Percentiles rank a stretch among this genome's conserved stretches.
These are phyloP conservation scores for Fabriciana adippe DNA, from an alignment of 2,888 invertebrate genomes.

Conservation along the genomic window DNA sequence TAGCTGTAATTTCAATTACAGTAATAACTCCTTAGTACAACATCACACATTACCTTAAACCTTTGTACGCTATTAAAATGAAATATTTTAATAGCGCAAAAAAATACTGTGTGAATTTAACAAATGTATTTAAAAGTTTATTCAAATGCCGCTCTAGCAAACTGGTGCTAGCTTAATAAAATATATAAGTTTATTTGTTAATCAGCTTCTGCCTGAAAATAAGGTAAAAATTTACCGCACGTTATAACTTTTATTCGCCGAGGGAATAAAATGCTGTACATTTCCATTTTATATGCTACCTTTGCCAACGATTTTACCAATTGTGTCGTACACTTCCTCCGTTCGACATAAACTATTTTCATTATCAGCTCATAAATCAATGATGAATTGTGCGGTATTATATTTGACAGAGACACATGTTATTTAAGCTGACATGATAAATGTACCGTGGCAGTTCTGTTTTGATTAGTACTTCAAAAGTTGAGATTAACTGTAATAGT, in stretches of 20 bases:
- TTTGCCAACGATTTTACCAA: constrained; percentile 27
- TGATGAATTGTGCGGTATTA: constrained; percentile 69
- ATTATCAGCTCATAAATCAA: constrained; percentile 77
- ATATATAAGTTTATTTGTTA: constrained; percentile 9
- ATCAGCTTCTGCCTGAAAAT: constrained; percentile 3
- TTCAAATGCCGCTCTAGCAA: neutral
- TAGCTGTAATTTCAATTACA: too few species aligned
- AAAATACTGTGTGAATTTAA: too few species aligned
- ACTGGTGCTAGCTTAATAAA: neutral
- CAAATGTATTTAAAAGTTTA: neutral
- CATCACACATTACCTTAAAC: too few species aligned
- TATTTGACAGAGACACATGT: constrained; percentile 67
- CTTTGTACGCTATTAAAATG: too few species aligned
- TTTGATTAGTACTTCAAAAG: constrained; percentile 32
- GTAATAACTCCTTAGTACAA: too few species aligned
- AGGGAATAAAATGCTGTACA: constrained; percentile 21
- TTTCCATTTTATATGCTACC: constrained; percentile 26
- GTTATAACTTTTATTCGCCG: constrained; percentile 17
- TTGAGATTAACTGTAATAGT: constrained; percentile 29
- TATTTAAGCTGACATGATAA: constrained; percentile 69
- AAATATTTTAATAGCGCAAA: too few species aligned
- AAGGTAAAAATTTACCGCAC: constrained; percentile 7
- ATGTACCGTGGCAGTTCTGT: constrained; percentile 51
- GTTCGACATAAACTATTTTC: constrained; percentile 66
- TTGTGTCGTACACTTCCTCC: constrained; percentile 27